These are phyloP conservation scores for Chouioia cunea DNA, from an alignment of 2,888 invertebrate species.

Conservation along the genomic window DNA sequence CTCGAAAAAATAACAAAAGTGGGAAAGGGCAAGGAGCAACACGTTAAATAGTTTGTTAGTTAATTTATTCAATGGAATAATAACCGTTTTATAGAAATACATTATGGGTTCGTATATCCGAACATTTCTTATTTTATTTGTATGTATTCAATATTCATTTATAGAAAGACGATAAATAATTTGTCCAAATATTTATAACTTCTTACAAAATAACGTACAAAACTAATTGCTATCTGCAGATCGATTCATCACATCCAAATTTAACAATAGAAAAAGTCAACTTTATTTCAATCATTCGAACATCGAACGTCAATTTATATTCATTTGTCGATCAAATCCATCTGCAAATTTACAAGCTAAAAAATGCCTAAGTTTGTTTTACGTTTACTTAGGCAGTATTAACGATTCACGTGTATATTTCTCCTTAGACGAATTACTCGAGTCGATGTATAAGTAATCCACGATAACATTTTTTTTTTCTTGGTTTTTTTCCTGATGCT, in stretches of 20 bases:
- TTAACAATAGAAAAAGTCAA: constrained; percentile 21
- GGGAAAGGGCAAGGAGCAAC: not conserved
- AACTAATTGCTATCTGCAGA: constrained; percentile 31
- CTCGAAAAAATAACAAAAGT: no score
- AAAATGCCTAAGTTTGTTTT: constrained; percentile 38
- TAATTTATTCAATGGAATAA: constrained; percentile 42
- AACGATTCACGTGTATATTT: constrained; percentile 13
- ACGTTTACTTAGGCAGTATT: constrained; percentile 24
- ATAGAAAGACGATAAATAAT: constrained; percentile 31
- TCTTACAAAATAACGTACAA: constrained; percentile 41
- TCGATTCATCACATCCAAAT: constrained; percentile 26
- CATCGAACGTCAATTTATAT: constrained; percentile 14
- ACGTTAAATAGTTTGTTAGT: constrained; percentile 23
- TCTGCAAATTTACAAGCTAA: constrained; percentile 24
- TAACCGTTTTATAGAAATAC: constrained; percentile 32
- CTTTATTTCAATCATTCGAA: constrained; percentile 16
- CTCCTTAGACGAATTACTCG: constrained; percentile 13
- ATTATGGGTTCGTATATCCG: constrained; percentile 26
- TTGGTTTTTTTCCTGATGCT: constrained; percentile 12
- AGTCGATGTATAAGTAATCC: constrained; percentile 25
- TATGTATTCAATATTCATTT: constrained; percentile 10
- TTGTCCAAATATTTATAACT: constrained; percentile 20
- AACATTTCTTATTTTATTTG: constrained; percentile 19
- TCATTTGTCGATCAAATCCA: constrained; percentile 23
- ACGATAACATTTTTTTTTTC: constrained; percentile 2